Evolutionary conservation across 2,113 vertebrate genomes (phyloP).

Genomic region (Ovibos moschatus): DNA sequence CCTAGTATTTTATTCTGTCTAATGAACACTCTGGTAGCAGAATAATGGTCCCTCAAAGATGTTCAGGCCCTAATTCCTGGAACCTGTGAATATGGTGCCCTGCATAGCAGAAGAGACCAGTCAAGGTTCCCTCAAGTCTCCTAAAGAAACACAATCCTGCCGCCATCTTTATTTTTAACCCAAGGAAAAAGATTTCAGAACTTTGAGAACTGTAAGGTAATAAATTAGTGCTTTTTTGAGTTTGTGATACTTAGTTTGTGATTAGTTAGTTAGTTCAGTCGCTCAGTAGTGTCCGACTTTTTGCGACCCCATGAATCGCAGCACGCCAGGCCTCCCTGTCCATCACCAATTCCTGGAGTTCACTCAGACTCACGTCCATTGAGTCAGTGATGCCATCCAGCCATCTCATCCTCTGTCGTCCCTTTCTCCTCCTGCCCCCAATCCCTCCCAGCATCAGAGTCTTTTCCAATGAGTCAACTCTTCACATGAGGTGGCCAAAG

Average conservation of each 20-base stretch:
- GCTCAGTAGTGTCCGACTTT: rapidly evolving
- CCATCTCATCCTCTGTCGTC: too few species aligned
- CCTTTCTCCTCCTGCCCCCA: too few species aligned
- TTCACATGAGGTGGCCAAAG: too few species aligned
- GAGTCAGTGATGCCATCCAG: too few species aligned
- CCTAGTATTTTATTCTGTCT: neutral
- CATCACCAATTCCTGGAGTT: too few species aligned
- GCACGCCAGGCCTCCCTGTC: too few species aligned
- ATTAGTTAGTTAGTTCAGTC: too few species aligned
- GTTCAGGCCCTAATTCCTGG: neutral
- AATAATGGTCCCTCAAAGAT: neutral
- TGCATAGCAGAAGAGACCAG: neutral
- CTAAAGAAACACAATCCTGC: neutral
- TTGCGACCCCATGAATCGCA: too few species aligned
- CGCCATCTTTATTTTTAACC: neutral
- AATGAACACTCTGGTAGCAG: neutral
- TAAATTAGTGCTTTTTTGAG: neutral
- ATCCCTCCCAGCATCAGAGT: too few species aligned
- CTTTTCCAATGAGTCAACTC: too few species aligned
- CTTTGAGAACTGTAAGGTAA: neutral
- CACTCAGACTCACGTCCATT: too few species aligned
- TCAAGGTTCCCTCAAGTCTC: neutral
- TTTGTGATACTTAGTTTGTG: too few species aligned
- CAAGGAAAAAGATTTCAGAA: neutral
- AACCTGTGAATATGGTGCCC: neutral